These are phyloP conservation scores for Hemibagrus wyckioides DNA, from an alignment of 2,113 vertebrate genomes.

Conservation along the genomic window DNA sequence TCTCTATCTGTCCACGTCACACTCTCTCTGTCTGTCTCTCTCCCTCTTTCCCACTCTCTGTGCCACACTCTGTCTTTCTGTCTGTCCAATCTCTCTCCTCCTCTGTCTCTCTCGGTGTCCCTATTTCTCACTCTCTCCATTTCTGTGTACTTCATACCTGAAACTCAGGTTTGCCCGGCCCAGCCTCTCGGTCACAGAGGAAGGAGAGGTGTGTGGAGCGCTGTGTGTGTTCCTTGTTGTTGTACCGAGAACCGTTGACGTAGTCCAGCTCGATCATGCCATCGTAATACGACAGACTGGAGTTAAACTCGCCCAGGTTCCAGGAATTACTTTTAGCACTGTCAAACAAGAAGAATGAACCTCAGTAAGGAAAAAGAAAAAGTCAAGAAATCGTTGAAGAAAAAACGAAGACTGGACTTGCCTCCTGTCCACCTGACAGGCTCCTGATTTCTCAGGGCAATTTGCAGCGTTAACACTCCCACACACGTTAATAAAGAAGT, in stretches of 20 bases:
- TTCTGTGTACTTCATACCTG: conserved; percentile 73
- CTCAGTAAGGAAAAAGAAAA: not conserved
- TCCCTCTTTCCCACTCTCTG: too few relatives aligned
- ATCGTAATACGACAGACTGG: conserved; percentile 87
- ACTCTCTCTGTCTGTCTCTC: not conserved
- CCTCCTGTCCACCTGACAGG: conserved; percentile 82
- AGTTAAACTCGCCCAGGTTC: conserved; percentile 83
- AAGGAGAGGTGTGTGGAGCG: conserved; percentile 89
- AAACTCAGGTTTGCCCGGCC: conserved; percentile 83
- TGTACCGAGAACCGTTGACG: conserved; percentile 83
- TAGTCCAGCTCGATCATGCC: conserved; percentile 90
- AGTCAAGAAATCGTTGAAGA: not conserved
- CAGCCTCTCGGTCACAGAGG: conserved; percentile 83
- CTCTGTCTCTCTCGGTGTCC: not conserved
- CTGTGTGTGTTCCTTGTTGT: conserved; percentile 74
- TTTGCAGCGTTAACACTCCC: conserved; percentile 61
- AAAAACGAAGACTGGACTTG: conserved; percentile 55
- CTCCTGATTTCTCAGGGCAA: conserved; percentile 78
- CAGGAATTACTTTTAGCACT: conserved; percentile 63
- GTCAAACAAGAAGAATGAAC: conserved; percentile 31
- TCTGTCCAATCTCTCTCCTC: not conserved
- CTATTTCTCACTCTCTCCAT: too few relatives aligned
- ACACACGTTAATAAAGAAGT: conserved; percentile 86
- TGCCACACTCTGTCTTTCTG: not conserved
- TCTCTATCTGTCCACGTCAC: too few relatives aligned